Base-by-base conservation (phyloP, 2,888 invertebrate species). In the Apotomis capreana region DNA sequence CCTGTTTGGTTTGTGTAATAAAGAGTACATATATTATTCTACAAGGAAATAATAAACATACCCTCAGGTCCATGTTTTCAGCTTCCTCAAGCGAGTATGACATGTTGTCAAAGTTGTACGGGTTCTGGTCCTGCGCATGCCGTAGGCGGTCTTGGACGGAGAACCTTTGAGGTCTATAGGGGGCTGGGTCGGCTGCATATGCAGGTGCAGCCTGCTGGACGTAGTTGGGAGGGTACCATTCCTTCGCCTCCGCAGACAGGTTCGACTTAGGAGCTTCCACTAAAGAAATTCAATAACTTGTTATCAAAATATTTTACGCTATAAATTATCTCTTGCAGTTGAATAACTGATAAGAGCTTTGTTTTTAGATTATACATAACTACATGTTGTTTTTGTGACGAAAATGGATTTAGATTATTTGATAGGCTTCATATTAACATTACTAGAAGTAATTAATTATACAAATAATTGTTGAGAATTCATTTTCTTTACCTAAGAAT, bases 151-250 rank as follows among this genome's bases (percentile, higher is more conserved):
- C 90, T 83, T 94, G 93, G 36, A 92, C 92, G 12, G 93, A 92
- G 78, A 85, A 91, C 26, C 92, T 85, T 36, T 84, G 88, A 36
- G 87, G 84, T 78, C 91, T 82, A 70, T 88, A 91, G 1, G 85
- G 84, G 13, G 83, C 83, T 68, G 89, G 85, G 63, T 92, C 91
- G 52, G 84, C 79, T 52, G 80, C 80, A 78, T 86, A 91, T 37
- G 83, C 78, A 55, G 85, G 85, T 68, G 79, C 84, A 36, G 84
- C 79, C 76, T 89, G 90, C 10, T 87, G 88, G 59, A 86, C 89
- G 83, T 94, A 94, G 79, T 93, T 94, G 26, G 93, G 89, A 67
- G 95, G 95, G 79, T 92, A 94, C 94, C 94, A 95, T 87, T 95
- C 95, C 78, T 94, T 93, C 40, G 95, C 95, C 69, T 94, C 94